Conservation (phyloP, 2,888 invertebrate genomes). For the Temnothorax rugatulus region DNA sequence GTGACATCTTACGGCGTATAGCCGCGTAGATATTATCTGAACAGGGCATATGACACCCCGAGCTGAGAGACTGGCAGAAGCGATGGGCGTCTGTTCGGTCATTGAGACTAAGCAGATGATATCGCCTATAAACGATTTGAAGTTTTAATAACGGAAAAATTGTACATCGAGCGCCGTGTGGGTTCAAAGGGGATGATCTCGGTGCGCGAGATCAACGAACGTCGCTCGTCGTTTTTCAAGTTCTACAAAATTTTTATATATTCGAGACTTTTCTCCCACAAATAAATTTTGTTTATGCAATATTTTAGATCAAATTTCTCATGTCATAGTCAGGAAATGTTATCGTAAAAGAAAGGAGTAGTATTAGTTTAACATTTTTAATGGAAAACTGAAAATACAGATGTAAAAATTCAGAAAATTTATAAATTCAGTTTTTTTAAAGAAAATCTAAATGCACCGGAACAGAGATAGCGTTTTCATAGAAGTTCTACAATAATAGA, state of each 20-base stretch:
- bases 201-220: background rate
- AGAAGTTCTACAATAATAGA: no score
- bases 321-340: background rate
- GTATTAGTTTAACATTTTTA: background rate
- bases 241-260: background rate
- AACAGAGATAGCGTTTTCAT: no score
- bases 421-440: background rate
- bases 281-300: conserved; percentile 6
- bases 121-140: conserved; percentile 59
- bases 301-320: background rate
- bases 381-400: background rate
- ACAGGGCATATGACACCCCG: conserved; percentile 73
- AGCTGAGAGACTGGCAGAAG: conserved; percentile 71
- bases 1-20: conserved; percentile 59
- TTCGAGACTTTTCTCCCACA: background rate
- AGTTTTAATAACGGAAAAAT: conserved; percentile 33
- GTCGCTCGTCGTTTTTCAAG: background rate
- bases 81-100: conserved; percentile 78
- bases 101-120: conserved; percentile 82
- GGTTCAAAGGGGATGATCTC: conserved; percentile 13
- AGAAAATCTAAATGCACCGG: no score
- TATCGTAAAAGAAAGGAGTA: background rate
- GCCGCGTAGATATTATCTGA: conserved; percentile 66
- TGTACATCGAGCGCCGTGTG: background rate
- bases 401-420: background rate